These are phyloP conservation scores for Quiscalus mexicanus DNA, from an alignment of 2,113 vertebrate genomes.

Conservation along the genomic window DNA sequence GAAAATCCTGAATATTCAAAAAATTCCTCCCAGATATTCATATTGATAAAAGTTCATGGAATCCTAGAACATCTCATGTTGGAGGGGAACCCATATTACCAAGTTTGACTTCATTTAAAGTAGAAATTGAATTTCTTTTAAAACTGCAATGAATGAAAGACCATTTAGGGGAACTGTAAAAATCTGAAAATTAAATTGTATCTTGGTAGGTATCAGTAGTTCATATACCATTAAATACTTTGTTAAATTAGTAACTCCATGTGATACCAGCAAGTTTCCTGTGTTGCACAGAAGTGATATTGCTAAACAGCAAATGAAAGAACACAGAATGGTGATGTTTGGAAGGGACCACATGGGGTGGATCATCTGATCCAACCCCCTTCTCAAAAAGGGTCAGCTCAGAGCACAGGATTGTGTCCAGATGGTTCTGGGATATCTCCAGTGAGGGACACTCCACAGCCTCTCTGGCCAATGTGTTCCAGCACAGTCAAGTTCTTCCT, in stretches of 20 bases:
- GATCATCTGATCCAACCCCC: neutral
- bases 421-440: neutral
- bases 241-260: neutral
- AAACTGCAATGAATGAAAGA: neutral
- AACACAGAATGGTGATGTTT: neutral
- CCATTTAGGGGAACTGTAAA: neutral
- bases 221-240: neutral
- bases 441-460: neutral
- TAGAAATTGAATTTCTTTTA: neutral
- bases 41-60: neutral
- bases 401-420: neutral
- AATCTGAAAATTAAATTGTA: neutral
- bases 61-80: neutral
- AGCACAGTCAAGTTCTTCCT: rapidly evolving
- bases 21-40: neutral
- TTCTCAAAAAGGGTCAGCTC: neutral
- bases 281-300: neutral
- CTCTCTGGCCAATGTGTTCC: neutral
- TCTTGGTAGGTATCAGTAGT: neutral
- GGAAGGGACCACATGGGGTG: neutral
- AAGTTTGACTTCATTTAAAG: neutral
- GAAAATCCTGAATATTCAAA: rapidly evolving
- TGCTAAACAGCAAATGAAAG: neutral
- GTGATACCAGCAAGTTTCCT: neutral
- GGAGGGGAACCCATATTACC: neutral